Evolutionary conservation across 2,113 vertebrate species (phyloP), one percentile per base, ranked within the genome.

Genomic region (Dasyprocta punctata): DNA sequence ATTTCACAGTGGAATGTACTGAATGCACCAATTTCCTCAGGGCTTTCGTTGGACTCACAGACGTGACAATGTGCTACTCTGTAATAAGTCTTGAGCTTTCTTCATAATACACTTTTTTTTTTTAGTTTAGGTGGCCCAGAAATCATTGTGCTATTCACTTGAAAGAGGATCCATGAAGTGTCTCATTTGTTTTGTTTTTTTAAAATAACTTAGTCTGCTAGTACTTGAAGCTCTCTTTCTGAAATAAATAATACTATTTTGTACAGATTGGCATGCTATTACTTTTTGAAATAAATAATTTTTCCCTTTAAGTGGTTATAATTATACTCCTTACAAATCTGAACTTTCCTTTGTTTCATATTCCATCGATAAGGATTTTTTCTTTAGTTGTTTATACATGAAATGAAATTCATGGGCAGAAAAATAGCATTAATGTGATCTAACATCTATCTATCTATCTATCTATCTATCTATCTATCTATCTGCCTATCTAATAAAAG

Each of bases 1-100:
- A 97, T 89, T 95, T 96, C 96, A 95, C 96, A 94, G 77, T 96
- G 65, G 44, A 96, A 73, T 67, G 86, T 95, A 80, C 89, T 78
- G 93, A 95, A 94, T 97, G 78, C 60, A 92, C n/a, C 88, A 83
- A 41, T 97, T 96, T 98, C 92, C 95, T 86, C 49, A 54, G 77
- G 65, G 87, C 71, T 97, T 96, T 96, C 26, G 65, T 86, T 93
- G 92, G 85, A 41, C 81, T 97, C 90, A 95, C 36, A 94, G 73
- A 94, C 82, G 16, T 54, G 52, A 54, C 52, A 54, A 54, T 54
- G 52, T 54, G 52, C 52, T 54, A 54, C 52, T 16, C 52, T 54
- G 52, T 54, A 54, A 16, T 54, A 54, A 54, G 54, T 54, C 54
- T 54, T 54, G 54, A 17, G 54, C 54, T 54, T 54, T 16, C 54